Base-by-base conservation (phyloP, 2,797 vertebrate species). In the Enteromius unitaeniatus region DNA sequence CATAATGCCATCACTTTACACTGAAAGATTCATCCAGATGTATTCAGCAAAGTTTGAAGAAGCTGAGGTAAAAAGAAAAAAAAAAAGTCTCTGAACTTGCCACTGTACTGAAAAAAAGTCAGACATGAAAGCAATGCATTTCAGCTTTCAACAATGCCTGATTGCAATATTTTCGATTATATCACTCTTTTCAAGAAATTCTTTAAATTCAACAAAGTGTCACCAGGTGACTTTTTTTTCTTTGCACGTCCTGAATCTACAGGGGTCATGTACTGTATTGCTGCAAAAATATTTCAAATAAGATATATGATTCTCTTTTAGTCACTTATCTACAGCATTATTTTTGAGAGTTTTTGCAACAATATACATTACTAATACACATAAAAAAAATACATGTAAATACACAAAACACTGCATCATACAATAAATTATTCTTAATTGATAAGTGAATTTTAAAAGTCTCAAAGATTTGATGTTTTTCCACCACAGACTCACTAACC, bases 401-500 rank as follows among this genome's bases (percentile, higher is more conserved):
- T 15, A 23, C 4, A 62, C 0, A 72, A 72, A 81, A 37, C 6
- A 69, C 14, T 19, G 5, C 23, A 45, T 69, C 7, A 40, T 0
- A 11, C 1, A 40, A 55, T 49, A 17, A 51, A 67, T 67, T 17
- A 79, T 51, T 51, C 40, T 45, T 9, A 81, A 19, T 6, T 45
- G 23, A 60, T 31, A 40, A 17, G 31, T n/a, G 23, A 17, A 31
- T 40, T 8, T n/a, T 49, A 23, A 75, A 76, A 55, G 49, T 67
- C n/a, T 19, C 7, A 77, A 21, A 78, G 37, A 70, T 58, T 6
- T 47, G 40, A 78, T 78, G n/a, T 60, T 47, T 19, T 69, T 19
- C 65, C 75, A 47, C 10, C n/a, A 34, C 58, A 37, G 72, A 78
- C 77, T 76, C 74, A 79, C 75, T 78, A 85, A 72, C 70, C 81